Evolutionary conservation across 92 coral and sea anemone species (phyloP).

Genomic region (Porites evermanni): DNA sequence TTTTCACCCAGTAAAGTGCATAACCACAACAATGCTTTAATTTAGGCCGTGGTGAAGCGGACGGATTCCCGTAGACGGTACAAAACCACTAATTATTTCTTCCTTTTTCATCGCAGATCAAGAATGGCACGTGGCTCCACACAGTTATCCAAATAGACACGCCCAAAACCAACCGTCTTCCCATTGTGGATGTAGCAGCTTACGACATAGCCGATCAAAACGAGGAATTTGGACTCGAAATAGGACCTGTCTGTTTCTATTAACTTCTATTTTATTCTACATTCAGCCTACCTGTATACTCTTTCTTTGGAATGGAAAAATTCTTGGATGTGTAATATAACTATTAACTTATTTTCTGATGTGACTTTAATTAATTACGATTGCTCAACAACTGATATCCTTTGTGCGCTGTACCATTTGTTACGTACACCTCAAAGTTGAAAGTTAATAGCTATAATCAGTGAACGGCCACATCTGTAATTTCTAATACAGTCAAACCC

Average conservation of each 20-base stretch:
- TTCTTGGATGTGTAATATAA: slow-evolving; percentile 4
- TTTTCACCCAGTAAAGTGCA: no score
- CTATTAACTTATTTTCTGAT: slow-evolving; percentile 8
- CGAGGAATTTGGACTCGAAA: slow-evolving; percentile 59
- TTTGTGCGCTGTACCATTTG: neutral
- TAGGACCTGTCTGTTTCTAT: slow-evolving; percentile 56
- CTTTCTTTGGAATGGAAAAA: neutral
- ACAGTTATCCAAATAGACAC: slow-evolving; percentile 52
- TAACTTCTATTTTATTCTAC: neutral
- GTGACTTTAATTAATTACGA: neutral
- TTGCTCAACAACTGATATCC: neutral
- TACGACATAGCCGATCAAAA: slow-evolving; percentile 49
- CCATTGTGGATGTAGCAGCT: slow-evolving; percentile 47
- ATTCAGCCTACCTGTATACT: neutral
- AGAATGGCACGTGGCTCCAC: slow-evolving; percentile 49
- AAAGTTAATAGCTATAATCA: no score
- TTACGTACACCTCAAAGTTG: no score
- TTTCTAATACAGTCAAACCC: no score
- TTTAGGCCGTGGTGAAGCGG: no score
- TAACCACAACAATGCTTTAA: no score
- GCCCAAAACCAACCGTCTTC: slow-evolving; percentile 54
- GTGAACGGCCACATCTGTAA: no score
- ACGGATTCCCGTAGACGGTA: no score
- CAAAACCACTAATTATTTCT: neutral
- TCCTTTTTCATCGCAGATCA: slow-evolving; percentile 9